A percentile compares a stretch with the other conserved stretches of the same genome.
These are phyloP conservation scores for Psettodes erumei DNA, from an alignment of 2,113 vertebrate species.

Conservation along the genomic window DNA sequence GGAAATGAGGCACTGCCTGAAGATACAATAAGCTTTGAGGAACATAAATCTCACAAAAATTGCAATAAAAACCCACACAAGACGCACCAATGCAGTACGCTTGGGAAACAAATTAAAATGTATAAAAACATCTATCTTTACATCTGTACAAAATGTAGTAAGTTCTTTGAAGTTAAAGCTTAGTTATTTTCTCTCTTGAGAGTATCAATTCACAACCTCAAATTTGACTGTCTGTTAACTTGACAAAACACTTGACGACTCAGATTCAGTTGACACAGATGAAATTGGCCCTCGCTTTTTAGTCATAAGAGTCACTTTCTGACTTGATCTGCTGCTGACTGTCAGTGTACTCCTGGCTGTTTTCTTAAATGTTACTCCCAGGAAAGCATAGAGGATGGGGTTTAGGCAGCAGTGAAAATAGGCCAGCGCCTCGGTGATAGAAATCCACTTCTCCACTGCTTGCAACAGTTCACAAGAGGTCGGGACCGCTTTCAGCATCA, in stretches of 20 bases:
- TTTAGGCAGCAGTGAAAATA: conserved; percentile 99
- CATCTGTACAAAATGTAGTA: conserved; percentile 85
- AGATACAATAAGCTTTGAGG: conserved; percentile 53
- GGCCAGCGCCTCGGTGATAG: conserved; percentile 91
- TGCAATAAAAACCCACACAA: conserved; percentile 81
- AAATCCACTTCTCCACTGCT: conserved; percentile 89
- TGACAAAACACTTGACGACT: conserved; percentile 96
- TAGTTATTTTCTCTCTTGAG: conserved; percentile 45
- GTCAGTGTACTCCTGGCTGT: conserved; percentile 91
- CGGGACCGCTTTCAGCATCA: conserved; percentile 84
- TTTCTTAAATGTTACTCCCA: conserved; percentile 96
- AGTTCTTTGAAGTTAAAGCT: conserved; percentile 65
- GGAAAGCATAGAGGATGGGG: conserved; percentile 97
- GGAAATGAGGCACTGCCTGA: conserved; percentile 85
- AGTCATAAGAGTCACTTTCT: conserved; percentile 89
- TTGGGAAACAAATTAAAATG: conserved; percentile 66
- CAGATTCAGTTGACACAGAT: conserved; percentile 96
- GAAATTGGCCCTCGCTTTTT: conserved; percentile 93
- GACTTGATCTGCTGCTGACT: conserved; percentile 90
- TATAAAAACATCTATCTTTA: conserved; percentile 78
- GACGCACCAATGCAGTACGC: conserved; percentile 77
- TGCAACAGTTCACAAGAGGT: conserved; percentile 86
- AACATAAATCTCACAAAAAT: conserved; percentile 21
- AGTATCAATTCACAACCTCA: conserved; percentile 33
- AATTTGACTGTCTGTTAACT: conserved; percentile 85